Conservation (phyloP, 2,113 vertebrate genomes). For the Heterocephalus glaber region DNA sequence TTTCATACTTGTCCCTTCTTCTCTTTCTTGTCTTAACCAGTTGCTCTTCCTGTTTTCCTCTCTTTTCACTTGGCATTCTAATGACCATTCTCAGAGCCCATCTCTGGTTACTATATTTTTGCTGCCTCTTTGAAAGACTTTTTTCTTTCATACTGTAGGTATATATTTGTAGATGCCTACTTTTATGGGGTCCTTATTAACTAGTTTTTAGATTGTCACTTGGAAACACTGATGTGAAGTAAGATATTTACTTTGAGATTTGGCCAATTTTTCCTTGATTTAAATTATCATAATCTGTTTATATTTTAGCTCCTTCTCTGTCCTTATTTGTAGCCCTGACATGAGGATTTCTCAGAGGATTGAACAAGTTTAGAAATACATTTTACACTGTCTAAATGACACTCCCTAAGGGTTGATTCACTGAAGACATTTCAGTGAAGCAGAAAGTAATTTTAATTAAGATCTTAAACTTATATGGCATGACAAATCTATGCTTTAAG, state of each 20-base stretch:
- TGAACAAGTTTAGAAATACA: constrained; percentile 45
- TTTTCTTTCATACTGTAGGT: not conserved
- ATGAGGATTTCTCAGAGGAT: constrained; percentile 55
- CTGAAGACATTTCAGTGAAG: constrained; percentile 41
- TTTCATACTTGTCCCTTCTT: not conserved
- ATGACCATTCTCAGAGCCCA: not conserved
- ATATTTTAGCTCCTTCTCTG: constrained; percentile 17
- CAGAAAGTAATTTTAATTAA: constrained; percentile 72
- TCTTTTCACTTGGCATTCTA: not conserved
- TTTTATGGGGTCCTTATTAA: constrained; percentile 52
- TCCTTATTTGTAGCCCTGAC: not conserved
- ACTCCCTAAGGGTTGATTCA: not conserved
- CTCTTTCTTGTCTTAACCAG: not conserved
- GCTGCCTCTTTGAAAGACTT: not conserved
- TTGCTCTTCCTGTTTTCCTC: not conserved
- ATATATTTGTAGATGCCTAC: not conserved
- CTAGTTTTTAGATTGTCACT: not conserved
- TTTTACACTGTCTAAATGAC: constrained; percentile 12
- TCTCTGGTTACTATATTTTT: not conserved
- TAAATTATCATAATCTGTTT: constrained; percentile 29
- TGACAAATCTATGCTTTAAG: constrained; percentile 26
- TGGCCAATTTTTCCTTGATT: constrained; percentile 54
- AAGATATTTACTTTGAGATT: constrained; percentile 41
- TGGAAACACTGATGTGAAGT: constrained; percentile 25
- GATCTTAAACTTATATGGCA: constrained; percentile 42